Conservation (phyloP, 2,113 vertebrate genomes). For the Pelecanoides urinatrix region DNA sequence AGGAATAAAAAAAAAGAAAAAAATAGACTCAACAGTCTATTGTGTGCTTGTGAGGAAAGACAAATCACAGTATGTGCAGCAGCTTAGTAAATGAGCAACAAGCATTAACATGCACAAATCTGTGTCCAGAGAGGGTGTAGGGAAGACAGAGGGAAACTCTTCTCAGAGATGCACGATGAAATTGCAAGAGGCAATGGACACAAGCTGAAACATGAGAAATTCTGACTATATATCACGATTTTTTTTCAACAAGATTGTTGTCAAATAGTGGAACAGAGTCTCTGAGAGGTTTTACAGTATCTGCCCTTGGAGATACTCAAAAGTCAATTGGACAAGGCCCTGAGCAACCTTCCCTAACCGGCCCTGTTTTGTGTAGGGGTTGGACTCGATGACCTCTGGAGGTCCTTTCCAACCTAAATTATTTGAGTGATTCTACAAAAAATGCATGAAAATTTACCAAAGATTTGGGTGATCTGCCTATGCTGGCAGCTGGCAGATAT, state of each 20-base stretch:
- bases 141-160: neutral
- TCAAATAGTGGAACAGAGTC: neutral
- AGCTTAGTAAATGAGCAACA: neutral
- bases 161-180: neutral
- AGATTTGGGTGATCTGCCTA: neutral
- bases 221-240: neutral
- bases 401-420: neutral
- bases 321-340: neutral
- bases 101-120: neutral
- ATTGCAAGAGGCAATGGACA: neutral
- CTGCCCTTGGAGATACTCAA: neutral
- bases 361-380: neutral
- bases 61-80: neutral
- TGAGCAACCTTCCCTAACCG: neutral
- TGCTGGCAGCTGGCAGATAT: neutral
- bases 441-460: neutral
- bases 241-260: neutral
- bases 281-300: neutral
- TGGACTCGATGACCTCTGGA: neutral
- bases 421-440: neutral
- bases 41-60: neutral
- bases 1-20: neutral
- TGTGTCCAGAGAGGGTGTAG: neutral
- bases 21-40: neutral
- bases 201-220: neutral